Evolutionary conservation across 2,888 invertebrate species (phyloP), one percentile per base, ranked within the genome.

Genomic region (Leptopilina syphax): DNA sequence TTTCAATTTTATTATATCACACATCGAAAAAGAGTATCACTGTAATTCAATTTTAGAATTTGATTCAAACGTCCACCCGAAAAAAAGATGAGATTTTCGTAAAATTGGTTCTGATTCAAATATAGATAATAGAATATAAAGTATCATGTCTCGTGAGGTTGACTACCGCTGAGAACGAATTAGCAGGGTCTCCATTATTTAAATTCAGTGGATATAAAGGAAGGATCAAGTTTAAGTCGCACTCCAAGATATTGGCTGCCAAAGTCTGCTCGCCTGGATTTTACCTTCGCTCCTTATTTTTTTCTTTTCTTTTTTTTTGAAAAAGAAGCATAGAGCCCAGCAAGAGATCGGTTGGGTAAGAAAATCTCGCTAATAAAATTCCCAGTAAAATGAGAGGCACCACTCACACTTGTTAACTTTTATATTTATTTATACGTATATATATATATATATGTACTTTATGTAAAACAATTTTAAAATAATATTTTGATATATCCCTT

Each of bases 201-300:
- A 89, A 90, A 90, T 89, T 88, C 87, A 83, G 76, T 81, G 84
- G 84, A 86, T 88, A 89, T 89, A 89, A 89, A 89, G 85, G 85
- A 83, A 85, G 88, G 89, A 90, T 90, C 89, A 89, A 81, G 85
- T 83, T 84, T 89, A 88, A 89, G 87, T 89, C 89, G 86, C 86
- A 87, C 88, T 88, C 85, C 81, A 83, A 86, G 87, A 88, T 89
- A 90, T 90, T 90, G 90, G 86, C 89, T 88, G 87, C 85, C 85
- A 84, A 88, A 87, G 86, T 83, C 84, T 79, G 79, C 80, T 84
- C 79, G 83, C 80, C 78, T 79, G 68, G 65, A 76, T 77, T 83
- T 79, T 77, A 57, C 63, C 65, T 77, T 24, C 67, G 57, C 78
- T 57, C 60, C 77, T 77, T 50, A 50, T 50, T 81, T 80, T 81